Evolutionary conservation across 2,113 vertebrate species (phyloP), one percentile per base, ranked within the genome.

Genomic region (Etia nguti): DNA sequence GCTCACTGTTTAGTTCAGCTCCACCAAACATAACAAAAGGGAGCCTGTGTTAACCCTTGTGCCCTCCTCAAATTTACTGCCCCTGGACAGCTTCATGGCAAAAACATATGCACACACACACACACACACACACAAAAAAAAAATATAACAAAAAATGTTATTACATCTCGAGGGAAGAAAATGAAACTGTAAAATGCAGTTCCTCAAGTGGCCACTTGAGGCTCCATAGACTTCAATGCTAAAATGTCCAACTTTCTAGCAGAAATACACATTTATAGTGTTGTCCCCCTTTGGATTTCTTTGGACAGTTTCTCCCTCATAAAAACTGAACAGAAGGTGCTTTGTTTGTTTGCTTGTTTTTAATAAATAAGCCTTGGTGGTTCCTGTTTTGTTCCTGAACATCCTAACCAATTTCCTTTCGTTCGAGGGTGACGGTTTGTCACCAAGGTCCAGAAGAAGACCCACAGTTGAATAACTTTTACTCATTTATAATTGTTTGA

Each of bases 121-220:
- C 34, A 36, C 8, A 36, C n/a, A n/a, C n/a, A n/a, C n/a, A n/a
- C n/a, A n/a, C n/a, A n/a, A n/a, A n/a, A n/a, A n/a, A n/a, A n/a
- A n/a, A n/a, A n/a, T n/a, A n/a, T n/a, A n/a, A n/a, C n/a, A n/a
- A n/a, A n/a, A n/a, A n/a, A n/a, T n/a, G n/a, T n/a, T n/a, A n/a
- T n/a, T n/a, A n/a, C n/a, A n/a, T n/a, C n/a, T n/a, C n/a, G n/a
- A 34, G 31, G 59, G 10, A 62, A 31, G 59, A 62, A 62, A 62
- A 62, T 7, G 10, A 62, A 62, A 34, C 6, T 62, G 31, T 62
- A 36, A 4, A 36, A 36, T 36, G 18, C 18, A 62, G 31, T 36
- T 36, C 2, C 0, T 36, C 10, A 62, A 62, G 59, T 0, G 31
- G 59, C 59, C 59, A 62, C 59, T 62, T 4, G 59, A 36, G 31